These are phyloP conservation scores for Actinemys pallida DNA, from an alignment of 2,113 vertebrate genomes.

Conservation along the genomic window DNA sequence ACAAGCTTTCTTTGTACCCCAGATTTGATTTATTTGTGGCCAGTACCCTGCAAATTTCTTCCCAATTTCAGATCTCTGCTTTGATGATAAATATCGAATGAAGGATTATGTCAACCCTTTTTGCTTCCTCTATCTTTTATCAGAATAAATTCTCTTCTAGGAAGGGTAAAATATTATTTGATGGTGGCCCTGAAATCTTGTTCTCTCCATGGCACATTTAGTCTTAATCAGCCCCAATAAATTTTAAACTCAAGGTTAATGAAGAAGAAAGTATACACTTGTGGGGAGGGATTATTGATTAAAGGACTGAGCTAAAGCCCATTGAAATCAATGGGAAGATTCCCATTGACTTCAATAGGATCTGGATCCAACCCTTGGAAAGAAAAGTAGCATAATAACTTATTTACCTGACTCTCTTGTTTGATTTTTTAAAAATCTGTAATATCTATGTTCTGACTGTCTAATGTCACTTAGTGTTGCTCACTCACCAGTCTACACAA, in stretches of 20 bases:
- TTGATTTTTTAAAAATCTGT: not conserved
- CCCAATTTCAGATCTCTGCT: not conserved
- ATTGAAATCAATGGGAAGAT: not conserved
- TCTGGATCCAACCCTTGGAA: not conserved
- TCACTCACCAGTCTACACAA: not conserved
- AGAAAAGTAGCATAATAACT: not conserved
- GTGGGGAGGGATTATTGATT: not conserved
- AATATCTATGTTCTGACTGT: not conserved
- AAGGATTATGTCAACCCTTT: not conserved
- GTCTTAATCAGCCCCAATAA: not conserved
- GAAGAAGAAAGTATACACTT: not conserved
- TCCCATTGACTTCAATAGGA: not conserved
- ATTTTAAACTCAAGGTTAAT: fast-evolving
- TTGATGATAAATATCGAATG: not conserved
- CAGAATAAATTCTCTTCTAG: not conserved
- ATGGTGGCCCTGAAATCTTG: fast-evolving
- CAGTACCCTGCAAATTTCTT: not conserved
- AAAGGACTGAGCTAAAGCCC: not conserved
- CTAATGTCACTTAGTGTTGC: not conserved
- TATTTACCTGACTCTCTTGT: not conserved
- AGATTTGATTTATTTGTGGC: not conserved
- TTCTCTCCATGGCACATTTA: not conserved
- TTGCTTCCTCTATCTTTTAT: not conserved
- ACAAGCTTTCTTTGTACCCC: not conserved
- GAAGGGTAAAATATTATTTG: not conserved